A percentile compares a stretch with the other conserved stretches of the same genome.
These are phyloP conservation scores for Amblyopsis rosae DNA, from an alignment of 2,113 vertebrate species.

Conservation along the genomic window DNA sequence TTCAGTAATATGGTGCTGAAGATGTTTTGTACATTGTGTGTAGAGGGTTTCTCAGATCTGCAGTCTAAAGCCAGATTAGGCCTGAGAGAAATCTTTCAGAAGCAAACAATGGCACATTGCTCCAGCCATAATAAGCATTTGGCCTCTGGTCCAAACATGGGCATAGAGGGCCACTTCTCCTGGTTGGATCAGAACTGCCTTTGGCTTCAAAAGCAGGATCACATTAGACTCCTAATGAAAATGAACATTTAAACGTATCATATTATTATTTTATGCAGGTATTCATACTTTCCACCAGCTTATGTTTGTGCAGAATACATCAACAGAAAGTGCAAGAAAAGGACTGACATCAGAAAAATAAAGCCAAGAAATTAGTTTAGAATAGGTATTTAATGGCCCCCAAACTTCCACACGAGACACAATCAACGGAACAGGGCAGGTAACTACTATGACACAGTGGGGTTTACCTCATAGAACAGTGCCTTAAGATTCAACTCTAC, in stretches of 20 bases:
- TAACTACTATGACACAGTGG: constrained; percentile 30
- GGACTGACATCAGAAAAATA: constrained; percentile 24
- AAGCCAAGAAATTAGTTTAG: constrained; percentile 27
- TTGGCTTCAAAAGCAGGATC: constrained; percentile 20
- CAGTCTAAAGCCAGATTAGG: constrained; percentile 72
- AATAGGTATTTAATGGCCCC: constrained; percentile 63
- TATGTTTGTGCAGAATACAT: background rate
- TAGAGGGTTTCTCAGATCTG: constrained; percentile 63
- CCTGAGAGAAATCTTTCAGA: constrained; percentile 71
- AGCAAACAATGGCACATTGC: constrained; percentile 77
- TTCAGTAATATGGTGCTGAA: constrained; percentile 8
- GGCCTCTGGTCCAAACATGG: constrained; percentile 52
- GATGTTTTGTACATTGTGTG: constrained; percentile 50
- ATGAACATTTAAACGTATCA: background rate
- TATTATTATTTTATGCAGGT: background rate
- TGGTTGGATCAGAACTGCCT: constrained; percentile 35
- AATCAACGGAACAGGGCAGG: constrained; percentile 37
- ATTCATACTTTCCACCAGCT: constrained; percentile 9
- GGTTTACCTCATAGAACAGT: constrained; percentile 27
- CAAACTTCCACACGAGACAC: constrained; percentile 47
- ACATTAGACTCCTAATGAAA: constrained; percentile 23
- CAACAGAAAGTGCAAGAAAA: background rate
- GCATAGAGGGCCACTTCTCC: constrained; percentile 50
- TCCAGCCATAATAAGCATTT: constrained; percentile 70
- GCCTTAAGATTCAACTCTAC: constrained; percentile 39